Evolutionary conservation across 2,113 vertebrate genomes (phyloP).

Genomic region (Ameiurus melas): DNA sequence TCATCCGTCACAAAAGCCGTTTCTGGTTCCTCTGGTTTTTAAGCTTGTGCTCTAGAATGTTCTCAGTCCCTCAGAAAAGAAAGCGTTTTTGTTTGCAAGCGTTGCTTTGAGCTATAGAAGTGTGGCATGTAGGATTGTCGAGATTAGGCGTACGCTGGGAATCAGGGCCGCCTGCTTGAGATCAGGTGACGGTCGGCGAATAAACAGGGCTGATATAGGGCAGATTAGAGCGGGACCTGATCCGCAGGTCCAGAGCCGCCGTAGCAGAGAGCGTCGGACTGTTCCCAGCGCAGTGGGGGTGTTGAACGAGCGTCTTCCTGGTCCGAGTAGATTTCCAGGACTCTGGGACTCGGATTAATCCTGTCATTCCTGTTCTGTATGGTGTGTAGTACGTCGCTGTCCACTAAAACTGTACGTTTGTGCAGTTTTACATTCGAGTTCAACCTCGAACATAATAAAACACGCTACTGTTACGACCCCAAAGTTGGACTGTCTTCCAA

Average conservation of each 20-base stretch:
- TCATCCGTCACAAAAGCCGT: neutral
- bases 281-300: conserved; percentile 14
- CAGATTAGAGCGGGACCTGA: conserved; percentile 53
- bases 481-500: no score
- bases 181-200: conserved; percentile 47
- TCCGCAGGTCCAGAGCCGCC: conserved; percentile 32
- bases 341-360: neutral
- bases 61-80: neutral
- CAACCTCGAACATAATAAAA: neutral
- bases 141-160: conserved; percentile 13
- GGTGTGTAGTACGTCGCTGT: neutral
- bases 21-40: neutral
- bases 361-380: neutral
- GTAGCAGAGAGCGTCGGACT: neutral
- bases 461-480: no score
- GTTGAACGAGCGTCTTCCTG: neutral
- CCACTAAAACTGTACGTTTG: neutral
- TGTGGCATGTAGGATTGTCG: neutral
- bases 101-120: neutral
- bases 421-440: neutral
- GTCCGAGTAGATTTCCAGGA: neutral
- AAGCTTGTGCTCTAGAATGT: neutral
- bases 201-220: conserved; percentile 47
- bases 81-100: neutral
- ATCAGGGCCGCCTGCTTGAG: conserved; percentile 33